These are phyloP conservation scores for Schizopygopsis malacanthus DNA, from an alignment of 2,797 vertebrate species.

Conservation along the genomic window DNA sequence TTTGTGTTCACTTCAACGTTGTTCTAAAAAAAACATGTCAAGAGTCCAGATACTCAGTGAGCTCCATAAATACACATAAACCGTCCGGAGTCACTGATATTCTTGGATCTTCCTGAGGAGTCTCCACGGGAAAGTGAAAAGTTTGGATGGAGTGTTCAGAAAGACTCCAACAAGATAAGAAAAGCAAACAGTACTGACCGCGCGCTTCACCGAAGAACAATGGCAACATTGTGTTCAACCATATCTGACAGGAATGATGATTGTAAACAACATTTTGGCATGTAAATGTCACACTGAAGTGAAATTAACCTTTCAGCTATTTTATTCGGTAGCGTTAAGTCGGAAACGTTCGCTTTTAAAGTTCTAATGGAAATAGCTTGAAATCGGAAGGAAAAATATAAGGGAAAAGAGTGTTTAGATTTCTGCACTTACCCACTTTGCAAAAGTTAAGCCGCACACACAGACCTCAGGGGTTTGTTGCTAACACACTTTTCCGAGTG, in stretches of 20 bases:
- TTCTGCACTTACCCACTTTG: constrained; percentile 60
- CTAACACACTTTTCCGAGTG: constrained; percentile 44
- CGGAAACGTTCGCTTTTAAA: background rate
- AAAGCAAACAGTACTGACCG: constrained; percentile 51
- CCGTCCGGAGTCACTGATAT: constrained; percentile 8
- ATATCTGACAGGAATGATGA: constrained; percentile 30
- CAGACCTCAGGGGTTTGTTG: constrained; percentile 50
- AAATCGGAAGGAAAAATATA: constrained; percentile 1
- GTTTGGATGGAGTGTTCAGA: constrained; percentile 30
- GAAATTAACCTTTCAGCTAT: background rate
- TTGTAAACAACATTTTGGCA: constrained; percentile 17
- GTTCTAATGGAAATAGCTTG: background rate
- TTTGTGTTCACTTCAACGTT: background rate
- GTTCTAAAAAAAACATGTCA: background rate
- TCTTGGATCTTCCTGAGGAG: constrained; percentile 30
- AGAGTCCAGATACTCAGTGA: constrained; percentile 12
- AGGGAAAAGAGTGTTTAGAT: constrained; percentile 36
- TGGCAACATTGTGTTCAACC: constrained; percentile 32
- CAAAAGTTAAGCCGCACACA: constrained; percentile 54
- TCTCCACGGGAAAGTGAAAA: constrained; percentile 36
- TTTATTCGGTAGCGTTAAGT: constrained; percentile 1
- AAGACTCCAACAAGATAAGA: constrained; percentile 46
- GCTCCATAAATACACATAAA: constrained; percentile 30
- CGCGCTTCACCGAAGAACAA: constrained; percentile 24
- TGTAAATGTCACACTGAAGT: background rate